Percentiles rank a stretch among this genome's conserved stretches.
These are phyloP conservation scores for Gymnogyps californianus DNA, from an alignment of 2,113 vertebrate genomes.

Conservation along the genomic window DNA sequence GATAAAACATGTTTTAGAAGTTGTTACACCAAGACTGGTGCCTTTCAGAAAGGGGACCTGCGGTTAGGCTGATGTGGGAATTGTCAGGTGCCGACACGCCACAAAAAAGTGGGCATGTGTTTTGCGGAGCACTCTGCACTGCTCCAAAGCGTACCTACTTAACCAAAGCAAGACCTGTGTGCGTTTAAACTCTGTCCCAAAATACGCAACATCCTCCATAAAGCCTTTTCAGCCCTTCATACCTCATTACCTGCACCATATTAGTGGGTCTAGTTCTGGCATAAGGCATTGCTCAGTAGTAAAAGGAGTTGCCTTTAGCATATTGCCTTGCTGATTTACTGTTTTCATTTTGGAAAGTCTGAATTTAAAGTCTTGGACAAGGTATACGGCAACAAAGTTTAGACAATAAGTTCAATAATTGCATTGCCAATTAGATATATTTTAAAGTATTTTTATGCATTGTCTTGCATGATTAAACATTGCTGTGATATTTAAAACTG, in stretches of 20 bases:
- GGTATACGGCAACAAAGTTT: background rate
- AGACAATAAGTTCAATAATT: background rate
- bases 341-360: background rate
- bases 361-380: background rate
- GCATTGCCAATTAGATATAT: background rate
- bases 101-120: fast-evolving
- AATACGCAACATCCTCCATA: fast-evolving
- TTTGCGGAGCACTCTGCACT: background rate
- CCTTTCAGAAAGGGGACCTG: background rate
- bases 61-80: background rate
- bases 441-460: background rate
- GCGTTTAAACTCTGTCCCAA: background rate
- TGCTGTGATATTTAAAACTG: constrained; percentile 13
- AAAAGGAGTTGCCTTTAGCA: background rate
- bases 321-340: background rate
- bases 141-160: fast-evolving
- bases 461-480: background rate
- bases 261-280: background rate
- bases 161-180: too few species aligned
- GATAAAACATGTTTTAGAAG: fast-evolving
- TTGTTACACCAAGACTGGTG: fast-evolving
- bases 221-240: background rate
- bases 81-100: fast-evolving
- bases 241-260: background rate
- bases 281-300: too few species aligned